Conservation (phyloP, 2,113 vertebrate genomes). For the Arizona elegans region DNA sequence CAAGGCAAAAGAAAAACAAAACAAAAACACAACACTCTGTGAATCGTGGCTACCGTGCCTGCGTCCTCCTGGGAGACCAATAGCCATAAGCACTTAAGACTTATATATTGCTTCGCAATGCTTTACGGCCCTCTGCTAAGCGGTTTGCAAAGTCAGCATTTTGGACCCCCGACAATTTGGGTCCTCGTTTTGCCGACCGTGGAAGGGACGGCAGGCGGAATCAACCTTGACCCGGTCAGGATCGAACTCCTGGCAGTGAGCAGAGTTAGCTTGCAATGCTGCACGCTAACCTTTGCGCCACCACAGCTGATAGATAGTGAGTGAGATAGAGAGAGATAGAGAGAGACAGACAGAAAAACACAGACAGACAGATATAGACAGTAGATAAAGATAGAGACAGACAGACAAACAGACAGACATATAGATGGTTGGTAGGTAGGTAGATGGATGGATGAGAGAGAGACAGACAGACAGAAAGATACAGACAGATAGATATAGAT, state of each 20-base stretch:
- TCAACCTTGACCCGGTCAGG: too few species aligned
- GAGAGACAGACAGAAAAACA: too few species aligned
- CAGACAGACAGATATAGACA: too few species aligned
- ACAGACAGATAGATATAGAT: too few species aligned
- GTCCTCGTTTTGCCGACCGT: not conserved
- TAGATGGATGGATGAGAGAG: too few species aligned
- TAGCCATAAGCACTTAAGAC: too few species aligned
- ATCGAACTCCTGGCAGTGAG: not conserved
- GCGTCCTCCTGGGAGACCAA: not conserved
- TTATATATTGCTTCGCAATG: not conserved
- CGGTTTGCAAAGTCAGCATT: not conserved
- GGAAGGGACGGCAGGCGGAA: not conserved
- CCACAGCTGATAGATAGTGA: not conserved
- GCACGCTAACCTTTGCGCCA: rapidly evolving
- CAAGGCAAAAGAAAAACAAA: constrained; percentile 13
- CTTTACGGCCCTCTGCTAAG: not conserved
- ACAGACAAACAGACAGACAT: too few species aligned
- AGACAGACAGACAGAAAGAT: too few species aligned
- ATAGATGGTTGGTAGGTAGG: too few species aligned
- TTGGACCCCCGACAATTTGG: not conserved
- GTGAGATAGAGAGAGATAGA: too few species aligned
- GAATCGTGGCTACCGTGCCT: constrained; percentile 36
- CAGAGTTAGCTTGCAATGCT: not conserved
- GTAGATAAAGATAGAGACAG: too few species aligned
- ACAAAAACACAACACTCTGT: not conserved